A percentile compares a stretch with the other conserved stretches of the same genome.
Evolutionary conservation across 2,888 invertebrate genomes (phyloP).

Genomic region (Cantharis flavilabris): DNA sequence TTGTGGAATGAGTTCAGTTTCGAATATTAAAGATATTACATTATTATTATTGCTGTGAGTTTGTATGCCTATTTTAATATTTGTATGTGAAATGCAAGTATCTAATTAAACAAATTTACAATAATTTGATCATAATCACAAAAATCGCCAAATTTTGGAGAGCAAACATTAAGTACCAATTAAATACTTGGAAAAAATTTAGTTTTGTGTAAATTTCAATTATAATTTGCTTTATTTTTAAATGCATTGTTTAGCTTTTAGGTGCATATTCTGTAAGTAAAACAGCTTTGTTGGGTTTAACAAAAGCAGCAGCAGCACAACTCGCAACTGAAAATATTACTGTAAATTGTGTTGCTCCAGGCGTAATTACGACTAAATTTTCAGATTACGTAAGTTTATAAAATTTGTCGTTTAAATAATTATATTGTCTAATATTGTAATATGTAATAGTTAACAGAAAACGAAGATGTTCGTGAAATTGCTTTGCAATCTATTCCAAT

Average conservation of each 20-base stretch:
- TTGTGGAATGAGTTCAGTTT: too few relatives aligned
- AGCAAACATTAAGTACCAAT: too few relatives aligned
- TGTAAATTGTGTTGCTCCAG: slow-evolving; percentile 93
- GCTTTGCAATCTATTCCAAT: not conserved
- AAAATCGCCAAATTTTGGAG: too few relatives aligned
- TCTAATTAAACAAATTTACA: too few relatives aligned
- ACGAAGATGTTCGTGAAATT: not conserved
- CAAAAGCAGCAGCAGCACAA: slow-evolving; percentile 80
- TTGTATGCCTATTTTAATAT: too few relatives aligned
- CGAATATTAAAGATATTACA: too few relatives aligned
- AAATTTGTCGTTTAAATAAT: not conserved
- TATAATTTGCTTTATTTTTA: not conserved
- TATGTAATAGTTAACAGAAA: not conserved
- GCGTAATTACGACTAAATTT: slow-evolving; percentile 90
- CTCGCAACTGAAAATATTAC: slow-evolving; percentile 82
- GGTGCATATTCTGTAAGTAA: slow-evolving; percentile 93
- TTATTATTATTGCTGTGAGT: too few relatives aligned
- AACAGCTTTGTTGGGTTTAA: slow-evolving; percentile 86
- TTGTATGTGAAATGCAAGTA: too few relatives aligned
- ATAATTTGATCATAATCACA: too few relatives aligned
- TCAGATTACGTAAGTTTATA: slow-evolving; percentile 80
- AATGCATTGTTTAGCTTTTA: slow-evolving; percentile 64
- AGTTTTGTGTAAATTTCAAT: too few relatives aligned
- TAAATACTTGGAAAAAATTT: too few relatives aligned
- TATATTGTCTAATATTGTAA: not conserved